These are phyloP conservation scores for Coracopsis vasa DNA, from an alignment of 2,113 vertebrate genomes.

Conservation along the genomic window DNA sequence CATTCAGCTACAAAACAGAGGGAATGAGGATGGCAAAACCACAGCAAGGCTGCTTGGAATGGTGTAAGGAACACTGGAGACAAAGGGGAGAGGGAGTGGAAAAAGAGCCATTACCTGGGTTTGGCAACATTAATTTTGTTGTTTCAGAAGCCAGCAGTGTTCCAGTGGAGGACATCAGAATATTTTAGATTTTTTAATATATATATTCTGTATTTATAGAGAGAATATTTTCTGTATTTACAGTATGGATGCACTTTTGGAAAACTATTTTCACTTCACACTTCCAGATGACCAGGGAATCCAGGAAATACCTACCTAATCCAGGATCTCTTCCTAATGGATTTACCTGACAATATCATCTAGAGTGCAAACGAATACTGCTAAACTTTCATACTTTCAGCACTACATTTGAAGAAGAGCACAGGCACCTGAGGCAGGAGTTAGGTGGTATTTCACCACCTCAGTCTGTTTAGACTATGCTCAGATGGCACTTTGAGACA, in stretches of 20 bases:
- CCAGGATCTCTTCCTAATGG: background rate
- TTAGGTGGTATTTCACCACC: background rate
- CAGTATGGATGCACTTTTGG: background rate
- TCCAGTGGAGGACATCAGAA: conserved; percentile 17
- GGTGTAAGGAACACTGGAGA: background rate
- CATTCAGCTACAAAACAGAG: background rate
- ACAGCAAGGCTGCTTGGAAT: background rate
- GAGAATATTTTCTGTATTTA: background rate
- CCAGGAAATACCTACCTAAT: background rate
- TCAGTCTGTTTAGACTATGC: background rate
- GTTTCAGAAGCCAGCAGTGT: background rate
- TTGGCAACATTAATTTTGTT: background rate
- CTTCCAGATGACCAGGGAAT: background rate
- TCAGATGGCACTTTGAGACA: background rate
- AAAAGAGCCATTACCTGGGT: background rate
- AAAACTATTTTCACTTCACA: background rate
- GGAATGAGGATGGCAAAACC: background rate
- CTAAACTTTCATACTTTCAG: background rate
- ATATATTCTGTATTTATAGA: background rate
- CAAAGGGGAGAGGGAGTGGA: background rate
- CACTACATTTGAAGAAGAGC: background rate
- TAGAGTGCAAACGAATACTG: background rate
- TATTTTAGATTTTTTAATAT: background rate
- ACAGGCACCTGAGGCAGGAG: background rate
- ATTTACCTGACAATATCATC: background rate